Evolutionary conservation across 2,113 vertebrate species (phyloP).

Genomic region (Taurulus bubalis): DNA sequence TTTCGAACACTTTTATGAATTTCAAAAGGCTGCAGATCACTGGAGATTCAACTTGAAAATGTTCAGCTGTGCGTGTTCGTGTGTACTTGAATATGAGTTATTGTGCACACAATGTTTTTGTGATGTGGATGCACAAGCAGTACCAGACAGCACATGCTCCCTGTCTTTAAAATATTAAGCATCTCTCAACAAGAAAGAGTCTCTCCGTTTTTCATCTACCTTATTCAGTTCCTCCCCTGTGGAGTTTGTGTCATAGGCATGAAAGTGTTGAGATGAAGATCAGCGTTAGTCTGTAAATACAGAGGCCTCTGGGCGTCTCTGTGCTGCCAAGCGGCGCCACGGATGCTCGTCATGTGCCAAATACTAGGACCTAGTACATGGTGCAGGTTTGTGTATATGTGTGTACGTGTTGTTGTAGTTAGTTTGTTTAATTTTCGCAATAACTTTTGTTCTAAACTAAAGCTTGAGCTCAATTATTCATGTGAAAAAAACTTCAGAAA

Average conservation of each 20-base stretch:
- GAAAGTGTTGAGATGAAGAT: slow-evolving; percentile 13
- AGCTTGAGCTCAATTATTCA: slow-evolving; percentile 38
- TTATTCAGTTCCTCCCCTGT: slow-evolving; percentile 31
- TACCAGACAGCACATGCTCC: slow-evolving; percentile 22
- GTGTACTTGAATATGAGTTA: slow-evolving; percentile 14
- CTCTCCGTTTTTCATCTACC: slow-evolving; percentile 41
- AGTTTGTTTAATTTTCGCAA: slow-evolving; percentile 20
- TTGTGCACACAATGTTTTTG: slow-evolving; percentile 33
- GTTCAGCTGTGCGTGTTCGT: slow-evolving; percentile 32
- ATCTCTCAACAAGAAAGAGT: slow-evolving; percentile 42
- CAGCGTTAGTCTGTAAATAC: slow-evolving; percentile 16
- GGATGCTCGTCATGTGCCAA: slow-evolving; percentile 1
- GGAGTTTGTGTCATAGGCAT: slow-evolving; percentile 28
- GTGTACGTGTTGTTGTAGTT: slow-evolving; percentile 13
- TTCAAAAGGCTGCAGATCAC: slow-evolving; percentile 38
- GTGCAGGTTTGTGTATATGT: slow-evolving; percentile 8
- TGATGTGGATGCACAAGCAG: slow-evolving; percentile 28
- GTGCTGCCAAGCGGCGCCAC: slow-evolving; percentile 14
- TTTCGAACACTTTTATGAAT: slow-evolving; percentile 26
- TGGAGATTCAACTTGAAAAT: slow-evolving; percentile 21
- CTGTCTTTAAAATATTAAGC: slow-evolving; percentile 60
- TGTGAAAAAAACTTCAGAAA: slow-evolving; percentile 28
- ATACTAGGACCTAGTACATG: background rate
- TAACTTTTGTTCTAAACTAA: slow-evolving; percentile 22
- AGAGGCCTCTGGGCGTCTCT: background rate